These are phyloP conservation scores for Oreochromis niloticus DNA, from an alignment of 2,113 vertebrate species.

Conservation along the genomic window DNA sequence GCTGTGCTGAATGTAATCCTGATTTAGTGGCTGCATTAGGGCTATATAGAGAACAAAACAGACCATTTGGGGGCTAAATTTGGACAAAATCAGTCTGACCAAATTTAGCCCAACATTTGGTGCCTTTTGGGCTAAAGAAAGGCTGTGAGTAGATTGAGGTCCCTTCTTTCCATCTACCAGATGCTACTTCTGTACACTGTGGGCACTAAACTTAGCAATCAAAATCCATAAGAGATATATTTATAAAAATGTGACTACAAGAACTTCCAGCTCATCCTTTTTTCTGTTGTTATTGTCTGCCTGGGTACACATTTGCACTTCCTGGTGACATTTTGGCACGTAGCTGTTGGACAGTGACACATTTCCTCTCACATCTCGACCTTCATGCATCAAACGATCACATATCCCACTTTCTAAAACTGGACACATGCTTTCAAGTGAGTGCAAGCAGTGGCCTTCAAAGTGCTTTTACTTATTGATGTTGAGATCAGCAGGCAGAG, in stretches of 20 bases:
- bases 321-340: slow-evolving; percentile 23
- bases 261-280: neutral
- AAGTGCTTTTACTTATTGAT: slow-evolving; percentile 51
- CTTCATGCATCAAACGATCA: slow-evolving; percentile 34
- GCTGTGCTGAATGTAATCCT: neutral
- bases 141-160: neutral
- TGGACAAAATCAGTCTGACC: neutral
- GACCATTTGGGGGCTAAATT: neutral
- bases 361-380: slow-evolving; percentile 13
- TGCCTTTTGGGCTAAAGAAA: neutral
- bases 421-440: slow-evolving; percentile 20
- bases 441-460: slow-evolving; percentile 6
- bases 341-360: neutral
- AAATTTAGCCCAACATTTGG: neutral
- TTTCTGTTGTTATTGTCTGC: neutral
- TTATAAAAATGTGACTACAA: neutral
- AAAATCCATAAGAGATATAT: neutral
- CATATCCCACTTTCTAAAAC: neutral
- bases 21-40: neutral
- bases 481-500: neutral
- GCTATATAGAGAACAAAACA: neutral
- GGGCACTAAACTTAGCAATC: neutral
- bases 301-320: neutral
- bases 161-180: neutral
- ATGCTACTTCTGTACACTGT: neutral